Percentiles rank a stretch among this genome's conserved stretches.
These are phyloP conservation scores for Odontamblyopus lacepedii DNA, from an alignment of 2,797 vertebrate species.

Conservation along the genomic window DNA sequence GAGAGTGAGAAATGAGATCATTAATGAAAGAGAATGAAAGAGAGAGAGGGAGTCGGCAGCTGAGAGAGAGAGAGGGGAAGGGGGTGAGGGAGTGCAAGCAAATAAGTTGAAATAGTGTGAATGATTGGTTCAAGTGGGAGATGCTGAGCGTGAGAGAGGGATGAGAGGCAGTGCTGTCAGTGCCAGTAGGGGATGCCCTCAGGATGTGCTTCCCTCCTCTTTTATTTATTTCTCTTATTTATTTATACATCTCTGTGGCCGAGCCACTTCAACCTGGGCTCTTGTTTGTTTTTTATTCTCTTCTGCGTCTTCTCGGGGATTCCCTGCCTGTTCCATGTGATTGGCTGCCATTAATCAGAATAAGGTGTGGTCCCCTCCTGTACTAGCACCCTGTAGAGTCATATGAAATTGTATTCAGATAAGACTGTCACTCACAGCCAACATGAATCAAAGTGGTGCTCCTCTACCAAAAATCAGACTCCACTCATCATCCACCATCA, in stretches of 20 bases:
- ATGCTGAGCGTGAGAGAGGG: constrained; percentile 41
- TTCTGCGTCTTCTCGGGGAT: constrained; percentile 62
- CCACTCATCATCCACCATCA: background rate
- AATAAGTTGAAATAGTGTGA: constrained; percentile 69
- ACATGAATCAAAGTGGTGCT: constrained; percentile 36
- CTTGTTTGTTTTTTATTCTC: constrained; percentile 40
- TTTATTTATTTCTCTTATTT: constrained; percentile 76
- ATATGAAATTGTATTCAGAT: constrained; percentile 49
- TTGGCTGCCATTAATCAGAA: constrained; percentile 67
- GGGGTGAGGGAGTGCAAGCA: constrained; percentile 51
- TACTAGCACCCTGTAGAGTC: constrained; percentile 14
- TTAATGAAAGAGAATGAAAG: constrained; percentile 74
- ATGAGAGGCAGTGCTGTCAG: constrained; percentile 49
- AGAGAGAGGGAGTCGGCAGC: constrained; percentile 41
- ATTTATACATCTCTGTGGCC: constrained; percentile 67
- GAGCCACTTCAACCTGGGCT: constrained; percentile 44
- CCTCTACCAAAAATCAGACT: constrained; percentile 4
- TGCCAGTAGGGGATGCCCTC: constrained; percentile 73
- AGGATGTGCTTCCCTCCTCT: constrained; percentile 73
- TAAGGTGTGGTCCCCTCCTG: constrained; percentile 26
- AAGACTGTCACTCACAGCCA: constrained; percentile 29
- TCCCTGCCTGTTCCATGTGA: constrained; percentile 58
- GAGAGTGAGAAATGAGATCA: constrained; percentile 73
- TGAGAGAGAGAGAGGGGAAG: background rate
- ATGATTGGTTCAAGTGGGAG: constrained; percentile 61